phyloP scores from a whole-genome alignment of 2,797 vertebrate genomes.

The Coccyzus lansbergi region DNA sequence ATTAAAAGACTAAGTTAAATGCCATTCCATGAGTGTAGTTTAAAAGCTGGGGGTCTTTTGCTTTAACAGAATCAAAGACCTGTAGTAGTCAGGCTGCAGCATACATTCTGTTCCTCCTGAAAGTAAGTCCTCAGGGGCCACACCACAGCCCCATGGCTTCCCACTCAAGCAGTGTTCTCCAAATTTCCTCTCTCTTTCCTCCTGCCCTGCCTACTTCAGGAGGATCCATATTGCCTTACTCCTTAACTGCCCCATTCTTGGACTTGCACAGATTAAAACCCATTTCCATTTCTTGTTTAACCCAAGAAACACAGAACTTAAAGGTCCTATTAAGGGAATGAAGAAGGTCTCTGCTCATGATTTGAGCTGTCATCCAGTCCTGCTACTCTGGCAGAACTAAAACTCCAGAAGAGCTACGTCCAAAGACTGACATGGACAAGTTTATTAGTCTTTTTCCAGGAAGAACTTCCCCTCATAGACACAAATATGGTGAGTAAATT shows the following conservation, averaged over 20 bases:
- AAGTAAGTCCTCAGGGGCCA: background rate
- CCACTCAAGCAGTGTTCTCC: accelerated
- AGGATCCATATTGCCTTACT: background rate
- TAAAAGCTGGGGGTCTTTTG: background rate
- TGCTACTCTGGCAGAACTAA: background rate
- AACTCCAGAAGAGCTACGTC: background rate
- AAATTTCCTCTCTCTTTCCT: background rate
- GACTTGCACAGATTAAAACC: background rate
- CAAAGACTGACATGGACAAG: background rate
- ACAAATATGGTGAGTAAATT: background rate
- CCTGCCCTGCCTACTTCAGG: background rate
- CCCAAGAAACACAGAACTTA: background rate
- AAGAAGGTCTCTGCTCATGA: background rate
- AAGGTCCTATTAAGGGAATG: background rate
- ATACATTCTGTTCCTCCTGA: too few species aligned
- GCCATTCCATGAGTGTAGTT: background rate
- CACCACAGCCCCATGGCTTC: background rate
- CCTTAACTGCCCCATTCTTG: too few species aligned
- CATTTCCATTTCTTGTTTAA: background rate
- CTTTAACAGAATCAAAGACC: background rate
- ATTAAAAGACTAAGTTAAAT: background rate
- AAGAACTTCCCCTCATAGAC: background rate
- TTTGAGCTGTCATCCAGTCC: background rate
- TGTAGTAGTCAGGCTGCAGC: background rate
- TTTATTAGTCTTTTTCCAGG: background rate